Evolutionary conservation across 1,140 invertebrate genomes (phyloP).

Genomic region (Hesperophylax magnus): DNA sequence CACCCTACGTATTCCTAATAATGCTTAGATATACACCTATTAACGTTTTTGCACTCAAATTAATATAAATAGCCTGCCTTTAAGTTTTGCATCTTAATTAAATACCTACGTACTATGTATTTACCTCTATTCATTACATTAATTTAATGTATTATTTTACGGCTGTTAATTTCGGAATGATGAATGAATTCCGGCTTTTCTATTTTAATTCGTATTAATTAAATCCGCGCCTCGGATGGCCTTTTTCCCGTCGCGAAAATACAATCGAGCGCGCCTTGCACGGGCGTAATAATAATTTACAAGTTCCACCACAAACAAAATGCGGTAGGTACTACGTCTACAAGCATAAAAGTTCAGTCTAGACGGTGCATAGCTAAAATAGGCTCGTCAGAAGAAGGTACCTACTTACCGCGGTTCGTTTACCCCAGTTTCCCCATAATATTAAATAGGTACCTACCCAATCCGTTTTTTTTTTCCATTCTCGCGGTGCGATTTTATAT

Average conservation of each 20-base stretch:
- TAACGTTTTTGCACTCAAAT: too few relatives aligned
- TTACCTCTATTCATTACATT: too few relatives aligned
- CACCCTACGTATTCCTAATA: too few relatives aligned
- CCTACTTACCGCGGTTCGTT: constrained; percentile 9
- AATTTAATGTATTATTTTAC: too few relatives aligned
- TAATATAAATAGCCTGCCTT: too few relatives aligned
- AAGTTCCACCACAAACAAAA: not conserved
- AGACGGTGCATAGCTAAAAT: not conserved
- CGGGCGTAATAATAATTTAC: not conserved
- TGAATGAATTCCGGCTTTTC: not conserved
- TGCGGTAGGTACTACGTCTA: too few relatives aligned
- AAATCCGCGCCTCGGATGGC: not conserved
- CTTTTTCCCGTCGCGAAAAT: not conserved
- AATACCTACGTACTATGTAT: too few relatives aligned
- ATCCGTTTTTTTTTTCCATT: not conserved
- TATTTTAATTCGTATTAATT: not conserved
- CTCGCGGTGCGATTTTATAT: not conserved
- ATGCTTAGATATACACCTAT: too few relatives aligned
- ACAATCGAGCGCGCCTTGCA: not conserved
- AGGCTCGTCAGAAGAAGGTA: not conserved
- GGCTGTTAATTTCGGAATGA: constrained; percentile 4
- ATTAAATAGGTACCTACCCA: too few relatives aligned
- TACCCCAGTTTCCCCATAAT: not conserved
- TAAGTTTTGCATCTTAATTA: too few relatives aligned
- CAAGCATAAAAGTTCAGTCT: not conserved